Base-by-base conservation (phyloP, 2,797 vertebrate species). In the Micropoecilia bifurca region DNA sequence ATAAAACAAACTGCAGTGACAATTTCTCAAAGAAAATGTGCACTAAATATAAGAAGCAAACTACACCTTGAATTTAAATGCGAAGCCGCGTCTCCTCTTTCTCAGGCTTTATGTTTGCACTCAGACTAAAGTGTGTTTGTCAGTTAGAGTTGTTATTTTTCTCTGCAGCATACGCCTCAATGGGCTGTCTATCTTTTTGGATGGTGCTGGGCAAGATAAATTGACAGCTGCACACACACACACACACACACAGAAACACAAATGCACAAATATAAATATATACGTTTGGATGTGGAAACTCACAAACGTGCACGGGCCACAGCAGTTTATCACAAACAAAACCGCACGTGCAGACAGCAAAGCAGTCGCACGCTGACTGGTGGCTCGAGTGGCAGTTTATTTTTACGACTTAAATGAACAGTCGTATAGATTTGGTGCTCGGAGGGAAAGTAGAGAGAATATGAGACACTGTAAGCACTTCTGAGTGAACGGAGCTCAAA, bases 71-170 rank as follows among this genome's bases (percentile, higher is more conserved):
- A 77, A 91, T 93, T 91, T 90, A 88, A 90, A 92, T 95, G 90
- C 87, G 83, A 88, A 89, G 79, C 83, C 71, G 50, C n/a, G n/a
- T 82, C 83, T 72, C 84, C 50, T 78, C 79, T 80, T 77, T 90
- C 86, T 84, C 53, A 12, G 74, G 66, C 78, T 86, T 74, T 87
- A 84, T 89, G 90, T 92, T 85, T 91, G 88, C 82, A 66, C 74
- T 66, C 78, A 92, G 92, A 95, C 92, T 93, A 92, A 94, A 94
- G 91, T 92, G 57, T 90, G 92, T 94, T 94, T 94, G 93, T 94
- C 94, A 94, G 93, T 79, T 86, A 86, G 82, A 90, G 91, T 90
- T 93, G 93, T 93, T 94, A 90, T 94, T 94, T 93, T 93, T 94
- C 92, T 89, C 87, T 85, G 88, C 91, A 92, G 94, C 90, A 85